Evolutionary conservation across 2,888 invertebrate species (phyloP).

Genomic region (Agonopterix heracliana): DNA sequence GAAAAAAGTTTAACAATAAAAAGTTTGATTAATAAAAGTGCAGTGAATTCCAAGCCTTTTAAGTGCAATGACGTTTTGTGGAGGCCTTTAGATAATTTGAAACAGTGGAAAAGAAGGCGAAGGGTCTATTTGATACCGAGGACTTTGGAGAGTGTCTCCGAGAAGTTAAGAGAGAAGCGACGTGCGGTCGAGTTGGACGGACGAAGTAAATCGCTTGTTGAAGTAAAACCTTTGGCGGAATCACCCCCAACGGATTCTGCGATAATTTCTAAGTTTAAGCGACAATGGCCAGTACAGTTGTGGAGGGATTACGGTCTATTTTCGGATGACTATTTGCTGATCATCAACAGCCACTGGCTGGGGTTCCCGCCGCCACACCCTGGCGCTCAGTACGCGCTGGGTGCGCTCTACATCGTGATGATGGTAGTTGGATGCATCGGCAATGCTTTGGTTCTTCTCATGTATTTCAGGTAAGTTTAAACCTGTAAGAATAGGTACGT

Average conservation of each 20-base stretch:
- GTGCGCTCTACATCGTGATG: conserved; percentile 77
- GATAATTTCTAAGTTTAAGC: conserved; percentile 45
- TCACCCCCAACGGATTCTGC: neutral
- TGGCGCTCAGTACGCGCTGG: conserved; percentile 76
- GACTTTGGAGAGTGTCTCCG: conserved; percentile 16
- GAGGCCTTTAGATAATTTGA: conserved; percentile 44
- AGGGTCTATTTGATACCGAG: conserved; percentile 24
- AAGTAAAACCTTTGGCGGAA: neutral
- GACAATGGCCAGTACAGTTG: conserved; percentile 53
- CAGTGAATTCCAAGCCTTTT: conserved; percentile 24
- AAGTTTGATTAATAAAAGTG: conserved; percentile 15
- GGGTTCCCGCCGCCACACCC: conserved; percentile 78
- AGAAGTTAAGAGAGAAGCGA: conserved; percentile 17
- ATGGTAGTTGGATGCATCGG: conserved; percentile 79
- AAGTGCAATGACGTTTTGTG: conserved; percentile 41
- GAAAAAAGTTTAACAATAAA: conserved; percentile 14
- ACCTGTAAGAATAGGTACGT: too few species aligned
- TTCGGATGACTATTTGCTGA: conserved; percentile 69
- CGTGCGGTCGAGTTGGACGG: neutral
- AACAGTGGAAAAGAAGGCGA: conserved; percentile 60
- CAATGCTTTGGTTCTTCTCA: conserved; percentile 81
- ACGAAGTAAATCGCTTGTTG: neutral
- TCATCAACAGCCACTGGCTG: conserved; percentile 83
- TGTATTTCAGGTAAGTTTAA: conserved; percentile 80
- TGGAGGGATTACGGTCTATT: conserved; percentile 76